A percentile compares a stretch with the other conserved stretches of the same genome.
Conservation (phyloP, 1,140 invertebrate genomes). For the Dendroctonus ponderosae region DNA sequence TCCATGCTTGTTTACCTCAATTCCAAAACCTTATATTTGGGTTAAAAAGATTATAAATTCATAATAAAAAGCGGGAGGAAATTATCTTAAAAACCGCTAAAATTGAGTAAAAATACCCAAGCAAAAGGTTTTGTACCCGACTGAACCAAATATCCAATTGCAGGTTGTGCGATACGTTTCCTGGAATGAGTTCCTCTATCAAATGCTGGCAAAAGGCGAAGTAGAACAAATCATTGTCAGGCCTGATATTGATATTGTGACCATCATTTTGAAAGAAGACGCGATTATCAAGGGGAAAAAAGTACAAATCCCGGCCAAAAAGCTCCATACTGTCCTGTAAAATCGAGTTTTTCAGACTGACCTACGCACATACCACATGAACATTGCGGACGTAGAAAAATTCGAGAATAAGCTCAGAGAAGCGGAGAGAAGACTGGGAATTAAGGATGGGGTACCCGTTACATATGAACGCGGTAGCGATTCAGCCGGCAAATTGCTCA, state of each 20-base stretch:
- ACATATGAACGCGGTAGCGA: slow-evolving; percentile 77
- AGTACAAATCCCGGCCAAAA: slow-evolving; percentile 49
- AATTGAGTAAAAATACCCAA: no score
- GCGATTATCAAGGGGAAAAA: slow-evolving; percentile 82
- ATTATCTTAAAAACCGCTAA: no score
- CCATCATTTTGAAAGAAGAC: slow-evolving; percentile 79
- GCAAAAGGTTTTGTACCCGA: not conserved
- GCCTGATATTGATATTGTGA: slow-evolving; percentile 80
- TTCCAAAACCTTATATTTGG: no score
- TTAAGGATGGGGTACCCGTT: slow-evolving; percentile 76
- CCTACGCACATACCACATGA: slow-evolving; percentile 74
- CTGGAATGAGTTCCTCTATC: slow-evolving; percentile 94
- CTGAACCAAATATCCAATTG: slow-evolving; percentile 32
- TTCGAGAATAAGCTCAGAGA: slow-evolving; percentile 87
- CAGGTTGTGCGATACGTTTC: slow-evolving; percentile 70
- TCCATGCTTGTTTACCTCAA: no score
- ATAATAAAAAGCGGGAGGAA: no score
- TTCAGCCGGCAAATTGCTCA: slow-evolving; percentile 68
- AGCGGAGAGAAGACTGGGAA: slow-evolving; percentile 76
- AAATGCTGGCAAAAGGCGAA: slow-evolving; percentile 90
- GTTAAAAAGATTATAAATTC: not conserved
- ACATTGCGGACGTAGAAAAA: slow-evolving; percentile 74
- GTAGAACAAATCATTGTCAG: slow-evolving; percentile 83
- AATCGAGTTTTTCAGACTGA: slow-evolving; percentile 55
- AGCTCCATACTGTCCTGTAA: slow-evolving; percentile 25